These are phyloP conservation scores for Oeneis ivallda DNA, from an alignment of 2,888 invertebrate species.

Conservation along the genomic window DNA sequence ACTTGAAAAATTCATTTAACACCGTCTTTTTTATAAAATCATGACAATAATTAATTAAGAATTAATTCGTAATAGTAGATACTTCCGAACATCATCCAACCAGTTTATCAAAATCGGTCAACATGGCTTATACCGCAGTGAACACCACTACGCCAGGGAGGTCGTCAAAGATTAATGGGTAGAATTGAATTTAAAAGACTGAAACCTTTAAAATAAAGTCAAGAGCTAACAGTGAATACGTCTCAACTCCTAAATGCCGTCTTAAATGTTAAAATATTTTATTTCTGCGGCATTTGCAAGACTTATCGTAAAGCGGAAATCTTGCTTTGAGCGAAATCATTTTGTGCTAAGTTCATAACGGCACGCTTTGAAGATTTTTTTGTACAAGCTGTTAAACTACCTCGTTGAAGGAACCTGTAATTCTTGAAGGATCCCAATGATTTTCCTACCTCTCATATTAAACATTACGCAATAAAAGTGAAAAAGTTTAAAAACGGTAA, in stretches of 20 bases:
- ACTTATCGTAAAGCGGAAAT: not conserved
- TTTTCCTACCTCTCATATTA: not conserved
- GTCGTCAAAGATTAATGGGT: no score
- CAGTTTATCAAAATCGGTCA: no score
- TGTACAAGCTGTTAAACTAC: not conserved
- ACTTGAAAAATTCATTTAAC: no score
- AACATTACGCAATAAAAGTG: no score
- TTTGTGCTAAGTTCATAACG: slow-evolving; percentile 4
- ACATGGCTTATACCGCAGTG: no score
- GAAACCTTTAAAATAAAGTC: not conserved
- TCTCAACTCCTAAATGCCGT: not conserved
- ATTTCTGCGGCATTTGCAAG: slow-evolving; percentile 1
- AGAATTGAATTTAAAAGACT: not conserved
- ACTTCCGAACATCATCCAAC: no score
- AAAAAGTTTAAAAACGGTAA: no score
- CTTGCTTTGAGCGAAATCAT: not conserved
- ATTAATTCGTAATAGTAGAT: no score
- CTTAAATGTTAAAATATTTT: not conserved
- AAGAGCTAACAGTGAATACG: not conserved
- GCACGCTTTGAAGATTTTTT: slow-evolving; percentile 2
- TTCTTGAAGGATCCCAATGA: not conserved
- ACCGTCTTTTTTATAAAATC: no score
- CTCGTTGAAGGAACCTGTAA: not conserved
- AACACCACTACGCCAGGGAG: no score
- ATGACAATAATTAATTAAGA: no score